Evolutionary conservation across 1,140 invertebrate species (phyloP), one percentile per base, ranked within the genome.

Genomic region (Apis laboriosa): DNA sequence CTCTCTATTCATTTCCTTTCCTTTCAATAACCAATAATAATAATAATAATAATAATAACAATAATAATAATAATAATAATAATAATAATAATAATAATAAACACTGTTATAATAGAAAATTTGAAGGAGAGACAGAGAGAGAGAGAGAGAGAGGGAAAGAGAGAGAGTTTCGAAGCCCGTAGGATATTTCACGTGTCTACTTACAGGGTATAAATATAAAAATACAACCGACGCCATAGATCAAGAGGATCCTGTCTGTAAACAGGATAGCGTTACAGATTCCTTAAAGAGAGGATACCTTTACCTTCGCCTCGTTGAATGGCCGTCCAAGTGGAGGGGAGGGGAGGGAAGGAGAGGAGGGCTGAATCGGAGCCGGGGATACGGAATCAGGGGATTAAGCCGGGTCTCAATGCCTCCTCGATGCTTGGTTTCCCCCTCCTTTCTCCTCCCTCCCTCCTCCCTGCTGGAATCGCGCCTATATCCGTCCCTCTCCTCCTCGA

Each of bases 241-340:
- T 60, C 64, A 77, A 70, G 80, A 82, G 77, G 82, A 78, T 84
- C 85, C 77, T 83, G 86, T 86, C 76, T 76, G 86, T 63, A 87
- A 87, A 87, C 86, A 87, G 86, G 85, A 87, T 87, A 87, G 76
- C 86, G 86, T 87, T 87, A 87, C 84, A 84, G 83, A 86, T 86
- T 87, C 72, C 58, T 78, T 87, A 61, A 87, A 87, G 34, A 80
- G 76, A 74, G 85, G 85, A 86, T 86, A n/a, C 85, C 85, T 61
- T 7, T 72, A 61, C 55, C 75, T 83, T 60, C 60, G 84, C n/a
- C 68, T 61, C 28, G 1, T 34, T 86, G 80, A 86, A 83, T 75
- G 75, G 60, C 61, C 28, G 64, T 34, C 66, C 74, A 60, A 58
- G 24, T 24, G 24, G 24, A 24, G 49, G 43, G 34, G 15, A 21